Percentiles rank a stretch among this genome's conserved stretches.
Conservation (phyloP, 2,797 vertebrate species). For the Lemur catta region DNA sequence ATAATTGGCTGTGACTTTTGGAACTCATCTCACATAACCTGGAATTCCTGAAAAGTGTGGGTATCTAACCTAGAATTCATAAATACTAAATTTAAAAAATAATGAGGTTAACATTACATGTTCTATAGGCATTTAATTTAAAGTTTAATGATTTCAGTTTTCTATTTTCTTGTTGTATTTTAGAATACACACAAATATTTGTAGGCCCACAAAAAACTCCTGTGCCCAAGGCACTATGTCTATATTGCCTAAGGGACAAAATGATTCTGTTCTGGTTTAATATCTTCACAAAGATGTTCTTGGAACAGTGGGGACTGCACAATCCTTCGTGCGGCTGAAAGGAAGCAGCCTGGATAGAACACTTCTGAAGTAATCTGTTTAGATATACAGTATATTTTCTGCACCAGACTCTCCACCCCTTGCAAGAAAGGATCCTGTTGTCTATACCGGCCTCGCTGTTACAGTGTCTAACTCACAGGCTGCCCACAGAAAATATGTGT, state of each 20-base stretch:
- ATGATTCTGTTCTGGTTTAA: not conserved
- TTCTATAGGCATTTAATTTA: not conserved
- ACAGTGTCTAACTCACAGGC: fast-evolving
- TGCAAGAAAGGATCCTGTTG: not conserved
- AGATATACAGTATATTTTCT: not conserved
- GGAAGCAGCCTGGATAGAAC: not conserved
- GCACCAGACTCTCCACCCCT: not conserved
- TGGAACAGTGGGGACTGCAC: not conserved
- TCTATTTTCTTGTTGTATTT: not conserved
- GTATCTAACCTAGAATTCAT: not conserved
- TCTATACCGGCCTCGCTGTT: not conserved
- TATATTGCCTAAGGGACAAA: not conserved
- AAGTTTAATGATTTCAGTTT: not conserved
- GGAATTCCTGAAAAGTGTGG: not conserved
- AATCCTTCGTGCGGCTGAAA: not conserved
- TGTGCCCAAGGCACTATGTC: not conserved
- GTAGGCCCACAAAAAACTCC: not conserved
- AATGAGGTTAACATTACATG: not conserved
- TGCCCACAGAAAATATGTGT: not conserved
- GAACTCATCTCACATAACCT: not conserved
- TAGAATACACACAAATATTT: not conserved
- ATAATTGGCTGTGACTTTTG: not conserved
- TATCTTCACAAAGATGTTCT: not conserved
- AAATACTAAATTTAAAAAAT: not conserved
- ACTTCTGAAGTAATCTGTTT: not conserved